Evolutionary conservation across 2,113 vertebrate genomes (phyloP), one percentile per base, ranked within the genome.

Genomic region (Miniopterus natalensis): DNA sequence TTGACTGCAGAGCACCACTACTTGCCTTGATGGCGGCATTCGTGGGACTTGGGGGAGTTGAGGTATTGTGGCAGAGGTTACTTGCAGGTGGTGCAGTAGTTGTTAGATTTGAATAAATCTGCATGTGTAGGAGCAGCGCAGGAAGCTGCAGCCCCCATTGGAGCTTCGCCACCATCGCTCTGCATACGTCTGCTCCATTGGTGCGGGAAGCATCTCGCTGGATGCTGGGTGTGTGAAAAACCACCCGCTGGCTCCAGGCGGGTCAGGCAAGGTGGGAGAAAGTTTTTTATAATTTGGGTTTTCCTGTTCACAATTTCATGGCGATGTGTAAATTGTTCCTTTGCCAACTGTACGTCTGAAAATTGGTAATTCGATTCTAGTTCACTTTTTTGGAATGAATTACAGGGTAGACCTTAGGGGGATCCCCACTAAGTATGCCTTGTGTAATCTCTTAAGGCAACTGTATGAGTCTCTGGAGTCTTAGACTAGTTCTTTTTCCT

Each of bases 91-190:
- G 79, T 95, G 45, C 20, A 94, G 23, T 59, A 80, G 97, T 78
- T 93, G 55, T 96, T 97, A 97, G 95, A 85, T 86, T 8, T 18
- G 97, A 98, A 95, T 97, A 96, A 91, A 98, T 98, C 98, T 99
- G 47, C 4, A 0, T 51, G 31, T 8, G 47, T 51, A 20, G 47
- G 17, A 51, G 27, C 73, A 10, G 47, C 15, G 4, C 23, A 5
- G 20, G 47, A 10, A 77, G 47, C 17, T 18, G 15, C 45, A 51
- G 47, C 47, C 2, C 47, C 17, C 17, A 6, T 8, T 20, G 11
- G 11, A 20, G 5, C 17, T 27, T n/a, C 3, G 29, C 73, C 31
- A 31, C 8, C 47, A 9, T 75, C 5, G 2, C 47, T 51, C 74
- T n/a, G 47, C 4, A 2, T 29, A 20, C 20, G 49, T 75, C 47